Evolutionary conservation across 1,140 invertebrate species (phyloP), one percentile per base, ranked within the genome.

Genomic region (Anoplolepis gracilipes): DNA sequence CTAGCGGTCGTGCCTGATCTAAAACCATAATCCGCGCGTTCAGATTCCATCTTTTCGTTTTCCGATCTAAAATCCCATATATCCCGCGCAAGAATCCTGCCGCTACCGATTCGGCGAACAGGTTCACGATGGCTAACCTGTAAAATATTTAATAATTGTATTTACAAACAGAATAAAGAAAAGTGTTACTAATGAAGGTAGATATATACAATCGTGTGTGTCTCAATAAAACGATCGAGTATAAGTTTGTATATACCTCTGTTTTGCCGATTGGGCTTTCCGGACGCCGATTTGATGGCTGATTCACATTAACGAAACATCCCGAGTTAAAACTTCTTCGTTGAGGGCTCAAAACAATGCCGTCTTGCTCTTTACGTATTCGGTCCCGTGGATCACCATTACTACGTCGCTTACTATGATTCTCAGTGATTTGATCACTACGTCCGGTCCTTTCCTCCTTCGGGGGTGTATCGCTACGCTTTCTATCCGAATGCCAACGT

Each of bases 251-350:
- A 87, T 86, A 87, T 61, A 95, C 93, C 90, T 95, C 93, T 78
- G 95, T 86, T 90, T 96, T 94, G 25, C 95, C 93, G 69, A 96
- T 95, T 30, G 96, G 96, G 75, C 94, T 96, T 76, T 94, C 96
- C 61, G 95, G 95, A 86, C 94, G 94, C 91, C 93, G 95, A 78
- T 91, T 93, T 82, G 94, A 90, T 46, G 95, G 92, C 28, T 96
- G 95, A 90, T 73, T 86, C 87, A 94, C 69, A 92, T 96, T 96
- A 36, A 97, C 97, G 84, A 96, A 97, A 94, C 98, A 98, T 67
- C 98, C 98, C 16, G 97, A 97, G 87, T 97, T 97, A 95, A 98
- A 98, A 92, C 97, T 97, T 57, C 97, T 96, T 8, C 98, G 95
- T 92, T 98, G 97, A 59, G 98, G 98, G 92, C 97, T 97, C 70